Base-by-base conservation (phyloP, 2,888 invertebrate species). In the Xylophagus ater region DNA sequence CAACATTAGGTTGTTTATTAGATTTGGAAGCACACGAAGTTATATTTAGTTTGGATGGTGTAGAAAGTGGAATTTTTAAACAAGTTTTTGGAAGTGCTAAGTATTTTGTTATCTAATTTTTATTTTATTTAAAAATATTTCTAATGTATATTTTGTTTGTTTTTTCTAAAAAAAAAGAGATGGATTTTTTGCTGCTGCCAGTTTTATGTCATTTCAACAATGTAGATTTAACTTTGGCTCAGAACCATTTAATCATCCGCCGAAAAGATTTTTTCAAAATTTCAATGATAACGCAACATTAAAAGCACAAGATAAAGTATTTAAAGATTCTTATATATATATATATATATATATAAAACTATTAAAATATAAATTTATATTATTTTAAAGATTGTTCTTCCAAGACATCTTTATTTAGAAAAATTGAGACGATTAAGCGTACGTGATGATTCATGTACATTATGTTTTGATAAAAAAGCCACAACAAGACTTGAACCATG, bases 171-270 rank as follows among this genome's bases (percentile, higher is more conserved):
- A n/a, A n/a, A n/a, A n/a, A n/a, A 88, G 86, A 50, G 73, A 75
- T 50, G 92, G 92, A 20, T 92, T 88, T 65, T 93, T 87, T 66
- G 90, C 93, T 7, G 93, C 90, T 3, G 93, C 92, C 3, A 92
- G 89, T 62, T 92, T 93, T 63, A 93, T 92, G 92, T 87, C 90
- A 45, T 93, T 89, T 70, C 93, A 94, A 60, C 92, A 92, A 58
- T 90, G 90, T 65, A 73, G 79, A 34, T 93, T 93, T 66, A 93
- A 93, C 67, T 93, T 93, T 65, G 93, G 93, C 37, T 70, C 76
- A 44, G 72, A 76, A 45, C 77, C 83, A 2, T 93, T 92, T 66
- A 69, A 68, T 50, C 80, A 69, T 69, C 81, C 88, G 28, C 90
- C 92, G 0, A 60, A 60, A 4, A 63, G 74, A 19, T 55, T 59